Base-by-base conservation (phyloP, 1,140 invertebrate genomes). In the Atta cephalotes region DNA sequence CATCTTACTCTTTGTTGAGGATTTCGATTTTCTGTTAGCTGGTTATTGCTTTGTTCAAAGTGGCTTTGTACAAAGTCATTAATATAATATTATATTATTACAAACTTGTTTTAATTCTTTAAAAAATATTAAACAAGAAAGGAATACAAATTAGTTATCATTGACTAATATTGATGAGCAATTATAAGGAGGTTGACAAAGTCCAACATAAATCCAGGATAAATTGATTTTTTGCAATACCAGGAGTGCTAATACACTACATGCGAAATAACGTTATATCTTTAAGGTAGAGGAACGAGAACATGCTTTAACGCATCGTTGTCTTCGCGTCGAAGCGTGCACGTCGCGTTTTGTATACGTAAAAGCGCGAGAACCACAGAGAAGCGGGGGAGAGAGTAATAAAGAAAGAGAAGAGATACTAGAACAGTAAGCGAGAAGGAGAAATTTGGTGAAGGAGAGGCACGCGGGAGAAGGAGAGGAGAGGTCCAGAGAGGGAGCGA, bases 401-500 rank as follows among this genome's bases (percentile, higher is more conserved):
- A 6, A 31, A 28, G 65, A 51, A 62, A 65, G 53, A 78, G 53
- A 70, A 49, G 35, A 70, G 39, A 66, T 39, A 56, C 5, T 56
- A 65, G 25, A 68, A 81, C 45, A 4, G 62, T 60, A 66, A 87
- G 76, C 31, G 74, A 86, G 84, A 88, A 35, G 70, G 72, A 80
- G 77, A 80, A 84, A 84, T 84, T 84, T 84, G 80, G 80, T 51
- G 21, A 25, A 71, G 66, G 60, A 87, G 72, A 68, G 18, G 71
- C 18, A 62, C 58, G 39, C 56, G 68, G 63, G 70, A 70, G 84
- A 31, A 66, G 62, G 70, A 86, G 91, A 81, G 88, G 66, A 84
- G 91, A 89, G 78, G 25, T 51, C 66, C 60, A 88, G 89, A 90
- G 89, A 89, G 88, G 85, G 89, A 89, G 86, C 85, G 66, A 85